phyloP scores from a whole-genome alignment of 2,888 invertebrate species.

The Osmoderma eremita region DNA sequence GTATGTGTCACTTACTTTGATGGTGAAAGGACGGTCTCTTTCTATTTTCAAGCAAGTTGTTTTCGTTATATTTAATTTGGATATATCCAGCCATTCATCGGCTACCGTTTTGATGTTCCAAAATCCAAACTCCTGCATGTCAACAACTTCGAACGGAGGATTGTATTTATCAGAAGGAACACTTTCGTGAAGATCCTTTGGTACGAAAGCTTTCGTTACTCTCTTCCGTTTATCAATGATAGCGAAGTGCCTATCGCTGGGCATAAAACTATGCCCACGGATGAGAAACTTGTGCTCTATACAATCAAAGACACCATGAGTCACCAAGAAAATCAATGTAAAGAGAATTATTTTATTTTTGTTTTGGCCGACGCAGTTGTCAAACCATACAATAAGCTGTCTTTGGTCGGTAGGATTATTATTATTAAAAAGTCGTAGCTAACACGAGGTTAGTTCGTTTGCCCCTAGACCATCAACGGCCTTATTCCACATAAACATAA shows the following conservation, averaged over 20 bases:
- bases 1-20: too few species aligned
- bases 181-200: not conserved
- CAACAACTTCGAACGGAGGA: not conserved
- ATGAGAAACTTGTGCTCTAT: constrained; percentile 30
- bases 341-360: constrained; percentile 20
- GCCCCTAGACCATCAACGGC: too few species aligned
- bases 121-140: not conserved
- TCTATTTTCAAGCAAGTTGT: too few species aligned
- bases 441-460: too few species aligned
- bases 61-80: too few species aligned
- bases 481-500: too few species aligned
- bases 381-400: too few species aligned
- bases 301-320: constrained; percentile 5
- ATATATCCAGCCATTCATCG: too few species aligned
- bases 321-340: constrained; percentile 3
- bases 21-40: too few species aligned
- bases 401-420: too few species aligned
- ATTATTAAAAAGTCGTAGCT: too few species aligned
- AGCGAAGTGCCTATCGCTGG: constrained; percentile 22
- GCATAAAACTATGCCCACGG: constrained; percentile 19
- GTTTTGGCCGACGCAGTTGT: constrained; percentile 28
- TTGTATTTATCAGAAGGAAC: not conserved
- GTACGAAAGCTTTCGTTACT: not conserved
- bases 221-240: constrained; percentile 23
- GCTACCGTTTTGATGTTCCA: too few species aligned